Base-by-base conservation (phyloP, 2,888 invertebrate genomes). In the Drosophila multiciliata region DNA sequence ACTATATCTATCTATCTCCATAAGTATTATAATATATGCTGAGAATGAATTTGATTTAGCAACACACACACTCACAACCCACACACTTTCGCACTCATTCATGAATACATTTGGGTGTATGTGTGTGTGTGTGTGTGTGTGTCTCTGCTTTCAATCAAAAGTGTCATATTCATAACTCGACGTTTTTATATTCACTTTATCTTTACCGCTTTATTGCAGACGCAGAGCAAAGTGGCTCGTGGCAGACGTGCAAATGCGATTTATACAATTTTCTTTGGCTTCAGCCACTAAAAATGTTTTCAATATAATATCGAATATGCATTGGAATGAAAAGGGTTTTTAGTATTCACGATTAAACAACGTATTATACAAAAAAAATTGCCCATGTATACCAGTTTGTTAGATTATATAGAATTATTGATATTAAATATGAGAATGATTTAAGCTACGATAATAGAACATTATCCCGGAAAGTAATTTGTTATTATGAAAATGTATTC, bases 141-240 rank as follows among this genome's bases (percentile, higher is more conserved):
- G 66, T 66, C 50, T 48, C 65, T 54, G 73, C 70, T 65, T 90
- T 90, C 90, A 88, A 85, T 85, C 90, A 90, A 90, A 85, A 71
- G 69, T 90, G 86, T 88, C 89, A 85, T 74, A 79, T 78, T 72
- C 73, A 73, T 71, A 85, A 66, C 83, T 72, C 74, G 71, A 68
- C 80, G 26, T 15, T 45, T 45, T 45, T 80, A 70, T 73, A 73
- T 82, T 78, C 69, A 73, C 63, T 75, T 82, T 71, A 67, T 53
- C 49, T 69, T 82, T 78, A 81, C 70, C 65, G 66, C 64, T 58
- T 69, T 66, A 69, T 66, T 50, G 73, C 73, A 61, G 73, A 50
- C 71, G 45, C 35, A n/a, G 42, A 42, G 42, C 35, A n/a, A 69
- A 73, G 69, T 67, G 74, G 61, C 65, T 67, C 67, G 73, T 82